Conservation (phyloP, 30 jellyfish, hydroid and myxozoan genomes). For the Aurelia sp. region DNA sequence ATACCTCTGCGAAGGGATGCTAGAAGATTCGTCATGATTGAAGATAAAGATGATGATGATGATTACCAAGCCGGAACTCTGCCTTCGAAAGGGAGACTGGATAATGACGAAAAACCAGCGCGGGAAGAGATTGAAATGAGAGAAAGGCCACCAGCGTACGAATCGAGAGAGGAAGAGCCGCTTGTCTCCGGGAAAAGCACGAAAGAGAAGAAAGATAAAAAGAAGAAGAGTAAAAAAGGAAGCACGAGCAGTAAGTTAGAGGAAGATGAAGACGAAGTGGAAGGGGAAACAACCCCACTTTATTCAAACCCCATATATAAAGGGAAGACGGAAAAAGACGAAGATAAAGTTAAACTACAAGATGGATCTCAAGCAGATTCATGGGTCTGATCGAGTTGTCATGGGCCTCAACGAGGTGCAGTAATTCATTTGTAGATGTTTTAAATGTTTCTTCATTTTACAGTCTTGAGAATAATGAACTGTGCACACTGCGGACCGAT, state of each 20-base stretch:
- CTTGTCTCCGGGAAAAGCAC: conserved; percentile 44
- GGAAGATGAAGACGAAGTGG: conserved; percentile 60
- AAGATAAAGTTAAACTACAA: conserved; percentile 40
- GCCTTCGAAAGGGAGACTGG: conserved; percentile 27
- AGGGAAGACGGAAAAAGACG: conserved; percentile 29
- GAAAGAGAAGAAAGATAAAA: conserved; percentile 50
- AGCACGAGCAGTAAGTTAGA: conserved; percentile 40
- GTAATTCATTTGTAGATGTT: conserved; percentile 41
- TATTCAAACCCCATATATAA: conserved; percentile 54
- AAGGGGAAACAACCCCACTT: conserved; percentile 71
- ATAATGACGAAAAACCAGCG: conserved; percentile 17
- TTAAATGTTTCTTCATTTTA: conserved; percentile 11
- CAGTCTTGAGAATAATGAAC: conserved; percentile 10
- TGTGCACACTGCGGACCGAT: conserved; percentile 27
- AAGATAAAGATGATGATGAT: conserved; percentile 64
- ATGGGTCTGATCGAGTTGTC: conserved; percentile 46
- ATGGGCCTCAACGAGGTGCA: conserved; percentile 17
- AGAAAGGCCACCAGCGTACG: conserved; percentile 56
- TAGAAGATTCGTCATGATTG: conserved; percentile 83
- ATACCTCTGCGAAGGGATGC: conserved; percentile 76
- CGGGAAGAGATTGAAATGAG: conserved; percentile 69
- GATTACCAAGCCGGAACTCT: conserved; percentile 32
- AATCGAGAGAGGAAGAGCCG: conserved; percentile 76
- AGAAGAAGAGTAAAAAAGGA: conserved; percentile 51
- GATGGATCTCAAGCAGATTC: conserved; percentile 71